phyloP scores from a whole-genome alignment of 2,113 vertebrate species.

The Pseudonaja textilis region DNA sequence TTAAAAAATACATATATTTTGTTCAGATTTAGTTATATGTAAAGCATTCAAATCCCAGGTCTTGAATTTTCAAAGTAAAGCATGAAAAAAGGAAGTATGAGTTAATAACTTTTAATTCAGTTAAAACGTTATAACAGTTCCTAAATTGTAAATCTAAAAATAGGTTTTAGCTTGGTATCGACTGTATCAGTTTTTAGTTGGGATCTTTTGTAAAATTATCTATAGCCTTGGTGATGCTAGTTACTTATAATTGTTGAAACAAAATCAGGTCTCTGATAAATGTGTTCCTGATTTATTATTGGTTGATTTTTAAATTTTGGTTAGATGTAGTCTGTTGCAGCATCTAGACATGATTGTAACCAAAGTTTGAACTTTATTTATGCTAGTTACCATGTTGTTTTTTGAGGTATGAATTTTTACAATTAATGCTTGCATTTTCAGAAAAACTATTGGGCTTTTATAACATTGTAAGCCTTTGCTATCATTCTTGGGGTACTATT shows the following conservation, averaged over 20 bases:
- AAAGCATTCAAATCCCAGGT: background rate
- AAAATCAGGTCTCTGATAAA: background rate
- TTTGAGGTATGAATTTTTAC: background rate
- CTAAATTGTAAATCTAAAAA: background rate
- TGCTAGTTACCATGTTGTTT: background rate
- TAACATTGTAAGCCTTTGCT: background rate
- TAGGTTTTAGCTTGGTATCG: background rate
- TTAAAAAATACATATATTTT: background rate
- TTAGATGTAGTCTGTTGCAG: background rate
- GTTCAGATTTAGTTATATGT: background rate
- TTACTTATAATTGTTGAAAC: background rate
- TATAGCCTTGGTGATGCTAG: background rate
- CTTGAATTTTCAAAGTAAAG: background rate
- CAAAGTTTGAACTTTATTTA: background rate
- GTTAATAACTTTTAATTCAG: background rate
- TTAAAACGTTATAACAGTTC: background rate
- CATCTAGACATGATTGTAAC: background rate
- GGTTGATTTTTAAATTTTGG: background rate
- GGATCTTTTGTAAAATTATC: background rate
- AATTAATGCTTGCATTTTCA: background rate
- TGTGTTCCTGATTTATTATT: background rate
- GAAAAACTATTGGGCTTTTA: background rate
- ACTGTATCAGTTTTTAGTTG: background rate
- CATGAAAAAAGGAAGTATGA: background rate
- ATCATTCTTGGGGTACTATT: background rate